Evolutionary conservation across 1,140 invertebrate species (phyloP), one percentile per base, ranked within the genome.

Genomic region (Sycobia sp.): DNA sequence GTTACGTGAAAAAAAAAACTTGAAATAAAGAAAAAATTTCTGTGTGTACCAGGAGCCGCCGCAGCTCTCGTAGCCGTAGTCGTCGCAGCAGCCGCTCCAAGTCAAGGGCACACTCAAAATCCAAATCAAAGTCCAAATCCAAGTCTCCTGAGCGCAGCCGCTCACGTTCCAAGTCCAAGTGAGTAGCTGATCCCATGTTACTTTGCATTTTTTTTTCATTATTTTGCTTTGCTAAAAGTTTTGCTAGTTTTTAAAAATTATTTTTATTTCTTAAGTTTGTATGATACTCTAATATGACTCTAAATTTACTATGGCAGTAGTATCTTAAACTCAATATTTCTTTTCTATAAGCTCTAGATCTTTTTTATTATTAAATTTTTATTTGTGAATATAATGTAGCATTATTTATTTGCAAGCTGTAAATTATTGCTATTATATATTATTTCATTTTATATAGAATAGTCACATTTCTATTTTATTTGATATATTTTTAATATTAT

Each of bases 51-150:
- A 81, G 81, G 57, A 84, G 81, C 65, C 75, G 80, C 49, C 82
- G 75, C 65, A 86, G 84, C 69, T 86, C 86, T 62, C 80, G 83
- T 50, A 84, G 81, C 53, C 86, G 84, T 62, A 86, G 85, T 59
- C 85, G 85, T 32, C 87, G 84, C 20, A 86, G 86, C 69, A 89
- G 87, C 68, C 87, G 87, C 38, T 89, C 88, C 20, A 90, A 90
- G 68, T 87, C 85, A 53, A 84, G 86, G 53, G 86, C 84, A 49
- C 86, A 87, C 56, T 86, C 89, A 41, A 89, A 90, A 81, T 90
- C 86, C 71, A 90, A 89, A 82, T 90, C 88, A 39, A 82, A 80
- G 67, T 84, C 88, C 81, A 75, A 89, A 82, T 77, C 87, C 50
- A 90, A 90, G 70, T 91, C 90, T 51, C 79, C 79, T n/a, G 79